Evolutionary conservation across 2,888 invertebrate genomes (phyloP), one percentile per base, ranked within the genome.

Genomic region (Cantharis lateralis): DNA sequence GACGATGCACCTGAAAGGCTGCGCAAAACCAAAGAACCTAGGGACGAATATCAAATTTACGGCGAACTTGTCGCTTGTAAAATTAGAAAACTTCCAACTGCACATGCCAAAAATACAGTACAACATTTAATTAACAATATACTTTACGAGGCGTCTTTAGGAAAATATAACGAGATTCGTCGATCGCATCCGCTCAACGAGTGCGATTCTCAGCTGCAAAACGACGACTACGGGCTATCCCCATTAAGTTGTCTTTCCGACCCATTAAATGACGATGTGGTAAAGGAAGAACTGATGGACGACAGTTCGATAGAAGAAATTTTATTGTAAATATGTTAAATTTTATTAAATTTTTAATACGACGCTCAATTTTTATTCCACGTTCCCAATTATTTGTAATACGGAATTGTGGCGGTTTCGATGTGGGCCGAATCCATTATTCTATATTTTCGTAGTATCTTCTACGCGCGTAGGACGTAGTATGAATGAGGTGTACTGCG

Each of bases 401-500:
- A 5, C 13, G 5, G 4, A n/a, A n/a, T 32, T 69, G 16, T 69
- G 15, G 15, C 48, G 15, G 28, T 32, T 72, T 66, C 61, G 71
- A 74, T 63, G 77, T 77, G 71, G 77, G 77, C 71, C 71, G 74
- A 68, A 62, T 62, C 18, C 15, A 68, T 62, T 76, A 76, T 68
- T 64, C 20, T 24, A 71, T 71, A 64, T 61, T 77, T 71, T 71
- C 77, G 77, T 77, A 77, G 74, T 76, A 76, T 66, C 76, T 68
- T 63, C 64, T 78, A 74, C 76, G 71, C 62, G 72, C 64, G 74
- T 71, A 74, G 74, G 76, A 66, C 63, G 61, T 70, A 66, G 74
- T 68, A 79, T 79, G 79, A 79, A 79, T 79, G 75, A 73, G 75
- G 71, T 48, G 75, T 18, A 20, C 15, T 32, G 68, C 62, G 73